Conservation (phyloP, 2,113 vertebrate genomes). For the Corythornis madagascariensis region DNA sequence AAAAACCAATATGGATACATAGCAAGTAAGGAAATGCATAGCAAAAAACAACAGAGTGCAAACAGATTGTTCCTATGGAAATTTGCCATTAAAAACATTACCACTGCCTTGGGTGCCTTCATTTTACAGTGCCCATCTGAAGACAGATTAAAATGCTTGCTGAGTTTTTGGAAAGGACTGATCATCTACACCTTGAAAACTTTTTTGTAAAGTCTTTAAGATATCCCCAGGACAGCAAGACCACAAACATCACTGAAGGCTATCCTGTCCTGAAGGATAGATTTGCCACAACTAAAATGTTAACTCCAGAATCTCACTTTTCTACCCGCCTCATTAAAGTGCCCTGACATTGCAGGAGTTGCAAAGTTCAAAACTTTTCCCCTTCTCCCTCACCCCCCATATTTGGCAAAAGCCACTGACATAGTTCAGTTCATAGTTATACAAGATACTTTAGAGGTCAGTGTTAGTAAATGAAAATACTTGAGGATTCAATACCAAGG, state of each 20-base stretch:
- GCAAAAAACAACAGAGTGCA: neutral
- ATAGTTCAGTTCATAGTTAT: neutral
- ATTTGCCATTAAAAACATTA: neutral
- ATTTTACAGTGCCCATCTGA: neutral
- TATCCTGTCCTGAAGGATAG: neutral
- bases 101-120: neutral
- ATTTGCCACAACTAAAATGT: neutral
- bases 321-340: neutral
- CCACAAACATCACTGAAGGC: neutral
- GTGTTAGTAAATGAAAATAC: neutral
- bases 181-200: neutral
- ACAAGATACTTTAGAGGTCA: neutral
- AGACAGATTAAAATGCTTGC: neutral
- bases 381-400: neutral
- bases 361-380: neutral
- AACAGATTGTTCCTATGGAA: neutral
- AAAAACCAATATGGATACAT: neutral
- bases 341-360: neutral
- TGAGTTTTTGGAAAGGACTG: neutral
- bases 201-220: neutral
- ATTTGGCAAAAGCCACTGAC: neutral
- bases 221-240: neutral
- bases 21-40: neutral
- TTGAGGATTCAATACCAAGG: neutral
- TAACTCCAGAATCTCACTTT: neutral